A percentile compares a stretch with the other conserved stretches of the same genome.
These are phyloP conservation scores for Wiebesia pumilae DNA, from an alignment of 1,140 invertebrate genomes.

Conservation along the genomic window DNA sequence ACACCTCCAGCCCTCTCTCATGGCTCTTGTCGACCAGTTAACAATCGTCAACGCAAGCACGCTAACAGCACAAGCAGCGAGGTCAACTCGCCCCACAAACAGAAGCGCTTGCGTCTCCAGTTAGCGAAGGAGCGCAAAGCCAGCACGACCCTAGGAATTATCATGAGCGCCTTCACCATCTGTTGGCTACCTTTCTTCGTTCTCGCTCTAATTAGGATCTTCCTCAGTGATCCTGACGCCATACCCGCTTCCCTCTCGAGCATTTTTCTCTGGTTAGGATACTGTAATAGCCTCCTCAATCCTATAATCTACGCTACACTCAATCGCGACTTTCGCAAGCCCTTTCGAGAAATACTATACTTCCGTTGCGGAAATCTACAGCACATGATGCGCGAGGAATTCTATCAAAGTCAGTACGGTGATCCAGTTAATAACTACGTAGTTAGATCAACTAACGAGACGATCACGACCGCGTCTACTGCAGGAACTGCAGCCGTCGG, in stretches of 20 bases:
- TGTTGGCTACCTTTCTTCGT: constrained; percentile 99
- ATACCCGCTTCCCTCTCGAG: constrained; percentile 79
- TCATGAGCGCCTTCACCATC: constrained; percentile 96
- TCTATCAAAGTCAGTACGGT: constrained; percentile 93
- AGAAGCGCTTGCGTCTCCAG: constrained; percentile 84
- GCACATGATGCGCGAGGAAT: constrained; percentile 93
- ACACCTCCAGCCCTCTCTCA: not conserved
- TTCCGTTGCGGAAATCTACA: constrained; percentile 91
- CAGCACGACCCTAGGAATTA: constrained; percentile 96
- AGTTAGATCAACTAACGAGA: constrained; percentile 57
- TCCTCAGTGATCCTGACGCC: constrained; percentile 79
- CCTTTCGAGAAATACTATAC: constrained; percentile 93
- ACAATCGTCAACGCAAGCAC: constrained; percentile 10
- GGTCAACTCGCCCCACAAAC: constrained; percentile 77
- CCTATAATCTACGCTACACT: constrained; percentile 95
- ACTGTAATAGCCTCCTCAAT: constrained; percentile 94
- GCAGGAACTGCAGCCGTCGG: constrained; percentile 19
- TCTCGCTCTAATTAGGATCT: constrained; percentile 89
- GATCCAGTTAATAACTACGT: constrained; percentile 79
- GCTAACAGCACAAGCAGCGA: constrained; percentile 72
- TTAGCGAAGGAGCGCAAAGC: constrained; percentile 94
- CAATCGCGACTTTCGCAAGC: constrained; percentile 93
- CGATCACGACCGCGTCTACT: constrained; percentile 24
- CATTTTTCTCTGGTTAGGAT: constrained; percentile 92
- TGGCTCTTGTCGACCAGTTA: not conserved